Evolutionary conservation across 53 echinoderm and acorn worm species (phyloP).

Genomic region (Crossaster papposus): DNA sequence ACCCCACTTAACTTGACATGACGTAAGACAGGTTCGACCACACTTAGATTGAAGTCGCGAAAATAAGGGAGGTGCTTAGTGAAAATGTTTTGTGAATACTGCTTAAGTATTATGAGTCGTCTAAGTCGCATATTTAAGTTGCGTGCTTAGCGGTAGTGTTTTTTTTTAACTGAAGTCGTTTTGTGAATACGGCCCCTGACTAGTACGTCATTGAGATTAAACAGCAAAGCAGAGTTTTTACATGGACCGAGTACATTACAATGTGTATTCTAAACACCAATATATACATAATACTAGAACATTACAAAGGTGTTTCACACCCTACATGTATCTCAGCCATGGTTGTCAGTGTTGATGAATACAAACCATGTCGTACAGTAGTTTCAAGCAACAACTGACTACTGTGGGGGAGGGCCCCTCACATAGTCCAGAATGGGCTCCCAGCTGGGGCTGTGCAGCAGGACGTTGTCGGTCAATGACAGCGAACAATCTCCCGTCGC

Average conservation of each 20-base stretch:
- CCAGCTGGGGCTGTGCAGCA: slow-evolving; percentile 73
- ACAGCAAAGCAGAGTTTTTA: not conserved
- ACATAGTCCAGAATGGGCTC: slow-evolving; percentile 81
- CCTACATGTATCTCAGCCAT: not conserved
- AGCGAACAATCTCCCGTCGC: slow-evolving; percentile 79
- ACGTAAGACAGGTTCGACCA: no score
- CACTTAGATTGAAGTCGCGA: no score
- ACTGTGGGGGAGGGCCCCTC: slow-evolving; percentile 90
- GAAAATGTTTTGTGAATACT: no score
- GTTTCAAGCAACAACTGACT: slow-evolving; percentile 12
- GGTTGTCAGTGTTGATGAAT: not conserved
- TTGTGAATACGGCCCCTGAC: not conserved
- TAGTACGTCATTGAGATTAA: not conserved
- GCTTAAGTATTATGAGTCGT: no score
- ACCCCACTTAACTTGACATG: no score
- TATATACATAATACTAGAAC: slow-evolving; percentile 25
- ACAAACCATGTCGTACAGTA: slow-evolving; percentile 30
- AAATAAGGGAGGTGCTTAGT: no score
- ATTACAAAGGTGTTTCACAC: not conserved
- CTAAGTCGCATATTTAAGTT: no score
- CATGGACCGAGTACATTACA: slow-evolving; percentile 4
- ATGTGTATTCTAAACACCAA: slow-evolving; percentile 15
- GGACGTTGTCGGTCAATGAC: slow-evolving; percentile 80
- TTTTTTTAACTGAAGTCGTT: not conserved
- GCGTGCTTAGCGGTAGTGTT: not conserved